These are phyloP conservation scores for Neelides folsomi DNA, from an alignment of 2,888 invertebrate genomes.

Conservation along the genomic window DNA sequence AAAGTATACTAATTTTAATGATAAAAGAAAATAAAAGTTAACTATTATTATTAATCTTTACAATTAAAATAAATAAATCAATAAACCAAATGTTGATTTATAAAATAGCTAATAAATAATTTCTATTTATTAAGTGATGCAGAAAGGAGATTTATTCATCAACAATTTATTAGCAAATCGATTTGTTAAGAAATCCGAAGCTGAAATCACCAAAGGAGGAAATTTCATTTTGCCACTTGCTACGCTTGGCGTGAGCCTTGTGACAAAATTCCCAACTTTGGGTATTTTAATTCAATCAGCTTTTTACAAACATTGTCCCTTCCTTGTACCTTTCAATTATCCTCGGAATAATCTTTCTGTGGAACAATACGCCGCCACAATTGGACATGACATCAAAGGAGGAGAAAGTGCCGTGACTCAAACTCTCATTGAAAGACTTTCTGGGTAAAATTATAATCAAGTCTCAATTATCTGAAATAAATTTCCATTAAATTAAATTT, in stretches of 20 bases:
- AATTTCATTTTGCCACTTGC: slow-evolving; percentile 25
- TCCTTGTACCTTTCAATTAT: slow-evolving; percentile 30
- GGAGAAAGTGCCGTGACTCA: slow-evolving; percentile 24
- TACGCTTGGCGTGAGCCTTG: slow-evolving; percentile 20
- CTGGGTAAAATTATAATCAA: slow-evolving; percentile 16
- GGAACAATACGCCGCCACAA: slow-evolving; percentile 21
- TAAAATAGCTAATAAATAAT: no score
- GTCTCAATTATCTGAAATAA: background rate
- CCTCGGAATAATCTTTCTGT: slow-evolving; percentile 19
- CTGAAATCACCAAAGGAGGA: slow-evolving; percentile 25
- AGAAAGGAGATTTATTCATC: slow-evolving; percentile 23
- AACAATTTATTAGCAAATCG: slow-evolving; percentile 26
- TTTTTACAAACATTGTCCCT: slow-evolving; percentile 30
- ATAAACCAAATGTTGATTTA: no score
- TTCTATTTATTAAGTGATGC: slow-evolving; percentile 14
- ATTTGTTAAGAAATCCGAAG: slow-evolving; percentile 30
- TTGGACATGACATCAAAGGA: slow-evolving; percentile 14
- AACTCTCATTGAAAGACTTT: slow-evolving; percentile 23
- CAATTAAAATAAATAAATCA: no score
- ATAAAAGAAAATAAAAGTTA: no score
- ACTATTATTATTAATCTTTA: no score
- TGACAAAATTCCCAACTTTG: slow-evolving; percentile 23
- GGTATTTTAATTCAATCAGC: slow-evolving; percentile 22
- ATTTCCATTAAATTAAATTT: background rate
- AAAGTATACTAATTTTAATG: no score